phyloP scores from a whole-genome alignment of 2,888 invertebrate genomes.

The Lasius fuliginosus region DNA sequence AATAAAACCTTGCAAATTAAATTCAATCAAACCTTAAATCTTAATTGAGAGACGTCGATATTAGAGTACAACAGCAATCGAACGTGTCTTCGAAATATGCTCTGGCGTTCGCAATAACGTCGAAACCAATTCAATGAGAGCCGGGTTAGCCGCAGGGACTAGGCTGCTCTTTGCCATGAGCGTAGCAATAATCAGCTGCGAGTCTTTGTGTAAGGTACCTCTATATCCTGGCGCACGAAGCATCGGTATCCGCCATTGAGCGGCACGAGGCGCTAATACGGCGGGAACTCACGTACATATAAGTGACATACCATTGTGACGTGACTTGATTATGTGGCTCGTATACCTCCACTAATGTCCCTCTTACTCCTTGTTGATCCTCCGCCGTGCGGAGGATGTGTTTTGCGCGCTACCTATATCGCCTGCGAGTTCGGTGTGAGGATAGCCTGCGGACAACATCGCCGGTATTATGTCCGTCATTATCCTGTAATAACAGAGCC shows the following conservation, averaged over 20 bases:
- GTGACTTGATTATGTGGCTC: conserved; percentile 72
- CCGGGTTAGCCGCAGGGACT: not conserved
- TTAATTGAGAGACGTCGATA: not conserved
- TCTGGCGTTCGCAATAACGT: conserved; percentile 8
- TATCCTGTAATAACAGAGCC: conserved; percentile 62
- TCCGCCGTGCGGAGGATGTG: conserved; percentile 54
- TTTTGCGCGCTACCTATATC: conserved; percentile 58
- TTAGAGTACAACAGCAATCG: not conserved
- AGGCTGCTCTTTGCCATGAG: conserved; percentile 53
- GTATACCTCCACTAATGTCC: conserved; percentile 52
- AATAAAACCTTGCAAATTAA: not conserved
- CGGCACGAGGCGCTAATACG: conserved; percentile 63
- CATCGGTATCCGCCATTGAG: conserved; percentile 70
- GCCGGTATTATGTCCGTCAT: conserved; percentile 64
- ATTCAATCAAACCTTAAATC: not conserved
- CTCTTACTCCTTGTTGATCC: conserved; percentile 51
- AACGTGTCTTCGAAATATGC: not conserved
- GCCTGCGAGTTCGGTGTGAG: conserved; percentile 41
- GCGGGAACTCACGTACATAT: conserved; percentile 58
- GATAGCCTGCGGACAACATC: conserved; percentile 51
- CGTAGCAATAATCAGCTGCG: conserved; percentile 70
- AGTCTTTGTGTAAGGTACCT: conserved; percentile 61
- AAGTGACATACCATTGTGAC: conserved; percentile 76
- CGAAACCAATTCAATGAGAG: conserved; percentile 12
- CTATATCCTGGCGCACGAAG: conserved; percentile 65